Base-by-base conservation (phyloP, 2,797 vertebrate genomes). In the Acanthurus leucopareius region DNA sequence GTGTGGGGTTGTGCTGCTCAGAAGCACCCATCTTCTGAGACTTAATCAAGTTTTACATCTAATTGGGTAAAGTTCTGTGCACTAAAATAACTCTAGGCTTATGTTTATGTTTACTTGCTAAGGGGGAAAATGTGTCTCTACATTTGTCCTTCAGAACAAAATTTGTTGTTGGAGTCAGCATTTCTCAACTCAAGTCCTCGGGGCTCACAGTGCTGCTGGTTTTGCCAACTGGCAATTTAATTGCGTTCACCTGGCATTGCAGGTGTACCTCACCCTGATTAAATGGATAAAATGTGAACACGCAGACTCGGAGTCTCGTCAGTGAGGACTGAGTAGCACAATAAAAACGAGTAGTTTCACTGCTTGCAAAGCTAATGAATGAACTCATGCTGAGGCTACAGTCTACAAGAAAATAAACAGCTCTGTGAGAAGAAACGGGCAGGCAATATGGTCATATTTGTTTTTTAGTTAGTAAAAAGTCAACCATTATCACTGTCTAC, bases 191-290 rank as follows among this genome's bases (percentile, higher is more conserved):
- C 69, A 52, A 8, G 68, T 90, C 81, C 85, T 91, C 57, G 0
- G 69, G 64, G 78, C 73, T 75, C 73, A 8, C 25, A 51, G 66
- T 63, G 35, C 60, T n/a, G 56, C 77, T 69, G 76, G 19, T 80
- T 85, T 79, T 69, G 53, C 80, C 58, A 80, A 54, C 73, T 20
- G 51, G 58, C n/a, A 10, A 80, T 68, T 75, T 89, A 78, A 91
- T 82, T 76, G 74, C 79, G 74, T 85, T 88, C 76, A 89, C 68
- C 80, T 79, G 83, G 72, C 73, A 66, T 74, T 59, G 53, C 79
- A 88, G 80, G 84, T 90, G 80, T 78, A 82, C 81, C 56, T 79
- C 61, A 16, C 57, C 63, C 76, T 86, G 84, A 82, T 85, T 89
- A 79, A 68, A 80, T 61, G 14, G 78, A 71, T 49, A 67, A 82